Percentiles rank a stretch among this genome's conserved stretches.
Conservation (phyloP, 2,797 vertebrate species). For the Carapus acus region DNA sequence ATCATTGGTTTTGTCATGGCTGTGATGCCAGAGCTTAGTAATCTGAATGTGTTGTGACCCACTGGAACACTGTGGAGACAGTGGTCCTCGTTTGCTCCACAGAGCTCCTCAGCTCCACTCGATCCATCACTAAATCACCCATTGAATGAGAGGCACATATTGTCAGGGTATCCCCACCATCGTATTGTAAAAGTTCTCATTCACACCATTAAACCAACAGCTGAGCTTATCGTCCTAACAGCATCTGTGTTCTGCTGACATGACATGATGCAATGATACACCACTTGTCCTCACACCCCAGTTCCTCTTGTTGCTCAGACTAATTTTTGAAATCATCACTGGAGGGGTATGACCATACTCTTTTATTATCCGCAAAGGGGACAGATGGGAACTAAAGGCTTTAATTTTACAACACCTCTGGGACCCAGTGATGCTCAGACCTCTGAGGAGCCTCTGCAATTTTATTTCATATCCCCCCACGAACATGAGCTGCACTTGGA, state of each 20-base stretch:
- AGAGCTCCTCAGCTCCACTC: conserved; percentile 10
- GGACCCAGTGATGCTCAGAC: conserved; percentile 23
- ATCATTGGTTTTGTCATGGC: background rate
- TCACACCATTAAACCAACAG: conserved; percentile 56
- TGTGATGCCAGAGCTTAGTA: background rate
- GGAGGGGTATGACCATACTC: conserved; percentile 43
- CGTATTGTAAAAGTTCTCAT: conserved; percentile 52
- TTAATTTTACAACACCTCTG: conserved; percentile 43
- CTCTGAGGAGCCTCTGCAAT: conserved; percentile 36
- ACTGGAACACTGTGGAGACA: conserved; percentile 4
- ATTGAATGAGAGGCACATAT: conserved; percentile 30
- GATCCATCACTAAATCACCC: conserved; percentile 21
- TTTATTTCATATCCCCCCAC: conserved; percentile 47
- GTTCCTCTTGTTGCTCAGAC: conserved; percentile 48
- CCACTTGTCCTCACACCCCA: conserved; percentile 30
- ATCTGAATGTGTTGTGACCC: background rate
- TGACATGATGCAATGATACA: conserved; percentile 50
- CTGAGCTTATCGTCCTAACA: conserved; percentile 54
- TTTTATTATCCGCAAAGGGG: conserved; percentile 32
- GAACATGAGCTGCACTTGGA: conserved; percentile 38
- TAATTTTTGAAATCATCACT: conserved; percentile 46
- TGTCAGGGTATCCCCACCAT: conserved; percentile 25
- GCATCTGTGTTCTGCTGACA: conserved; percentile 56
- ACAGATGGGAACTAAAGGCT: conserved; percentile 43
- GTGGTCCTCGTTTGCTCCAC: conserved; percentile 9